Evolutionary conservation across 1,140 invertebrate genomes (phyloP), one percentile per base, ranked within the genome.

Genomic region (Brachionus paranguensis): DNA sequence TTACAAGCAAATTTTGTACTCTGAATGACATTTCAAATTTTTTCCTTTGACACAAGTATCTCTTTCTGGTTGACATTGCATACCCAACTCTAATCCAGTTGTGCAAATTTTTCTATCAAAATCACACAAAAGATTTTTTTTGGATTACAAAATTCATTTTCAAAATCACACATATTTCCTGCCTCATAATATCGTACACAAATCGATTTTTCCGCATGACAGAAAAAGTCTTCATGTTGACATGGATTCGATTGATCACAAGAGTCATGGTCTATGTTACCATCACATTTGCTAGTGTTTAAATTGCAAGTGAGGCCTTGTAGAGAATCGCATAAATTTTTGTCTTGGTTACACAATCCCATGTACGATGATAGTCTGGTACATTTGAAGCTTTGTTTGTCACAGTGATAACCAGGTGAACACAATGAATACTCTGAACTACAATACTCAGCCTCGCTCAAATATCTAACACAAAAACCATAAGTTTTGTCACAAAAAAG

Each of bases 391-490:
- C 60, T 65, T 29, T 65, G 20, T 65, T 65, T 12, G 12, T 65
- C 60, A 65, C 60, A 65, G 1, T 65, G 12, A 29, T 65, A 65
- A 65, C 60, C 60, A 65, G 60, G 60, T 65, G 60, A 65, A 65
- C 60, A 65, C 27, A 65, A 65, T 27, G 60, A 65, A 65, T 65
- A 65, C 20, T 65, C 60, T 65, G 60, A 24, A 65, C 60, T 65
- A 65, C 60, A 65, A 65, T 29, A 29, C 12, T 65, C 20, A 65
- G 20, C 4, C 27, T 65, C 60, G 27, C 27, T 65, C 60, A 65
- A 65, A 65, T 65, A 65, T 65, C 60, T 65, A 29, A 65, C 60
- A 65, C 60, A 65, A 65, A 65, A 65, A 29, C 60, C 60, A 65
- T 65, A 65, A 65, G 1, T 65, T 29, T 65, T 65, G 27, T 65